These are phyloP conservation scores for Patella ulyssiponensis DNA, from an alignment of 2,888 invertebrate species.

Conservation along the genomic window DNA sequence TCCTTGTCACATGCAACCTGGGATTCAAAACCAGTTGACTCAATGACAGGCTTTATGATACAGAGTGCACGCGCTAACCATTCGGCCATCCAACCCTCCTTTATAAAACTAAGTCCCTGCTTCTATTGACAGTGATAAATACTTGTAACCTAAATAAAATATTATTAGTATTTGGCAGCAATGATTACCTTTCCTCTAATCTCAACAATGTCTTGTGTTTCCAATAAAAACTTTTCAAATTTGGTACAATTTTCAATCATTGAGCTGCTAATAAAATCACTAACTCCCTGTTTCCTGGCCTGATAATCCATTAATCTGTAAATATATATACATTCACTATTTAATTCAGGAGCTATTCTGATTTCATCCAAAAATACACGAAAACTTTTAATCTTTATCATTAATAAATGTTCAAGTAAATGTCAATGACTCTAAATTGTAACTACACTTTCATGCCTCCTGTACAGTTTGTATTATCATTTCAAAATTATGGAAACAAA, in stretches of 20 bases:
- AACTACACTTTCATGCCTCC: neutral
- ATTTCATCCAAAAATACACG: neutral
- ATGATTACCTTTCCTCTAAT: neutral
- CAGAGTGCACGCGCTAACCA: too few species aligned
- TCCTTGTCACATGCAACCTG: too few species aligned
- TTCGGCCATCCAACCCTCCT: too few species aligned
- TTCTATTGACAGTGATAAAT: too few species aligned
- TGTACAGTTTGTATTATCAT: too few species aligned
- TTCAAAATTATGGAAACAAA: neutral
- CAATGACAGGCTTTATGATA: too few species aligned
- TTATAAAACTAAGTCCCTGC: too few species aligned
- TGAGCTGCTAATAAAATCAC: neutral
- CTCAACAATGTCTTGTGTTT: neutral
- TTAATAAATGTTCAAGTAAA: neutral
- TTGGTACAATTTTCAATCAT: neutral
- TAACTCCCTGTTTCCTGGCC: neutral
- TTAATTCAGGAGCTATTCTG: neutral
- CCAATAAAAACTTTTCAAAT: neutral
- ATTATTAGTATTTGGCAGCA: neutral
- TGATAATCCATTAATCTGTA: neutral
- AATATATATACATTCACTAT: neutral
- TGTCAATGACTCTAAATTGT: neutral
- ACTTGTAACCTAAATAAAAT: too few species aligned
- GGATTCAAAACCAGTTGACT: too few species aligned
- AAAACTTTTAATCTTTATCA: neutral